Base-by-base conservation (phyloP, 2,888 invertebrate genomes). In the Bellardia pandia region DNA sequence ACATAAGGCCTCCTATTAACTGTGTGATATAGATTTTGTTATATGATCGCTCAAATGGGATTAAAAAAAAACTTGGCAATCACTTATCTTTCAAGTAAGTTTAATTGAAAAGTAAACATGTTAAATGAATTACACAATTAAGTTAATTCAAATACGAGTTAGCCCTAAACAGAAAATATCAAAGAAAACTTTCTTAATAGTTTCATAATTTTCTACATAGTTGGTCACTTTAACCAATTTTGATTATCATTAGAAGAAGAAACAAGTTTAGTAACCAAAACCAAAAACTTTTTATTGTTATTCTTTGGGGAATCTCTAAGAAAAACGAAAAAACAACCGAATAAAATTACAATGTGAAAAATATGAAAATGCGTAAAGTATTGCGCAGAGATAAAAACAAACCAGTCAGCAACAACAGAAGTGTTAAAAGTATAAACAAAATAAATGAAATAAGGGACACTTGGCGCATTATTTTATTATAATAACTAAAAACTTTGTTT, bases 251-350 rank as follows among this genome's bases (percentile, higher is more conserved):
- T 53, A 33, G 14, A 8, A 58, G 37, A 3, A 33, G 58, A 23
- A 40, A 11, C 30, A 4, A 30, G 60, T 42, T 23, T 11, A n/a
- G 53, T 48, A 71, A 23, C 14, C 23, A 23, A 56, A 85, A 62
- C 60, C 64, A 60, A 74, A 71, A 76, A 72, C 77, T 86, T 77
- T 77, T 77, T 86, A 72, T 72, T 77, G 76, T 56, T 68, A 51
- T 56, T 56, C 86, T 53, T 60, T 16, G 45, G 86, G 78, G 86
- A 86, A 86, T 82, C 75, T 5, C 42, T 11, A 48, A 60, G 30
- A 81, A 58, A 5, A 37, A n/a, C n/a, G n/a, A 37, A 37, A 37
- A 4, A 37, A 37, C 37, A 6, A 76, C 60, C 58, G 58, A 58
- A 53, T 64, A 66, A 51, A 76, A 78, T 74, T 30, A 75, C n/a